These are phyloP conservation scores for Polypedilum pembai DNA, from an alignment of 1,140 invertebrate species.

Conservation along the genomic window DNA sequence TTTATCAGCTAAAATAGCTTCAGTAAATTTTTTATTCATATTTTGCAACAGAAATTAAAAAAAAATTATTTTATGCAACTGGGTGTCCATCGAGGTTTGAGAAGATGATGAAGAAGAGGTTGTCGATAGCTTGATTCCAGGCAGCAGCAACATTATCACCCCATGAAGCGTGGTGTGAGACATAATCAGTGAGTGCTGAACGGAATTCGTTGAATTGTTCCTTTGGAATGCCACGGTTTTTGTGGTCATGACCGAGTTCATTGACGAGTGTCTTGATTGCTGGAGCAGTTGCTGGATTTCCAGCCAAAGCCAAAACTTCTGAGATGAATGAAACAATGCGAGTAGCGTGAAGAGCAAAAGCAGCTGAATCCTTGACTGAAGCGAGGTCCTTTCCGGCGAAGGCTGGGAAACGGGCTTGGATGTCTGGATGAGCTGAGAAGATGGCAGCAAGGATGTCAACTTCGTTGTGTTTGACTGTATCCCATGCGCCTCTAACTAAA, in stretches of 20 bases:
- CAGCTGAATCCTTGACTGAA: neutral
- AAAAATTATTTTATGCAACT: too few relatives aligned
- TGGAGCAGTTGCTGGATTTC: neutral
- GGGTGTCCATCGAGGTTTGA: too few relatives aligned
- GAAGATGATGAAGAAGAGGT: too few relatives aligned
- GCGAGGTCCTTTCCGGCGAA: neutral
- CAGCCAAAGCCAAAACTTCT: neutral
- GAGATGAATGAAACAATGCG: neutral
- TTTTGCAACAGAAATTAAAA: too few relatives aligned
- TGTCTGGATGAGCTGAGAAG: neutral
- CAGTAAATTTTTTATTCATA: too few relatives aligned
- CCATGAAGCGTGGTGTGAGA: neutral
- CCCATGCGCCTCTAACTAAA: neutral
- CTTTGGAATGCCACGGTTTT: neutral
- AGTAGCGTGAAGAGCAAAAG: neutral
- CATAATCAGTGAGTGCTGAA: neutral
- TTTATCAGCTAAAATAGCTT: too few relatives aligned
- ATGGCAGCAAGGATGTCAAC: neutral
- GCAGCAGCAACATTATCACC: neutral
- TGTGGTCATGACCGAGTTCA: neutral
- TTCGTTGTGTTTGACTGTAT: neutral
- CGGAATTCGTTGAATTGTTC: neutral
- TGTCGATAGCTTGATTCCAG: neutral
- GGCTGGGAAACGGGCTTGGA: neutral
- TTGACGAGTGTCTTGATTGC: neutral